Evolutionary conservation across 1,140 invertebrate species (phyloP).

Genomic region (Drosophila teissieri): DNA sequence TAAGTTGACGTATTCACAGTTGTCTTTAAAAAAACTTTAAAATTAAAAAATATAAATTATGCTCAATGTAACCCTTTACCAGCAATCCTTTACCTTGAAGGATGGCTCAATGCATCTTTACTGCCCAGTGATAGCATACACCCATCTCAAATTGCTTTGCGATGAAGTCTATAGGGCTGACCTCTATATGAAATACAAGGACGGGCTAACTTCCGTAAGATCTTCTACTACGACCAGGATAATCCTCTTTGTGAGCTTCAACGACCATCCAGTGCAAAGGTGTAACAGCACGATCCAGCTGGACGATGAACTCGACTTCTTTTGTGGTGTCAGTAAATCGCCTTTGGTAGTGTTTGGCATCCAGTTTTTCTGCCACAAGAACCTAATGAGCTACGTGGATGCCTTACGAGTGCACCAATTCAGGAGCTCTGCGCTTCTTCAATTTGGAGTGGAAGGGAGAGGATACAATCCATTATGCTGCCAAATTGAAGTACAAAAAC

Average conservation of each 20-base stretch:
- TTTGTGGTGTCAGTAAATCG: background rate
- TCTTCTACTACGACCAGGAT: background rate
- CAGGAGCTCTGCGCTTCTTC: background rate
- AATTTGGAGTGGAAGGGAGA: background rate
- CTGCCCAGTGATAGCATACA: slow-evolving; percentile 4
- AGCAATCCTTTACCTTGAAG: background rate
- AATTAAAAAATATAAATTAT: too few species aligned
- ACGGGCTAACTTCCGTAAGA: background rate
- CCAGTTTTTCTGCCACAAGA: slow-evolving; percentile 5
- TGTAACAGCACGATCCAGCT: slow-evolving; percentile 6
- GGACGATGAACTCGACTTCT: slow-evolving; percentile 1
- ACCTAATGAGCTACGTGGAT: slow-evolving; percentile 6
- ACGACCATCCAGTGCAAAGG: slow-evolving; percentile 1
- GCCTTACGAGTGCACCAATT: slow-evolving; percentile 5
- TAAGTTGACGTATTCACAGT: background rate
- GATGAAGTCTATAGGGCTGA: slow-evolving; percentile 7
- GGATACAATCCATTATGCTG: background rate
- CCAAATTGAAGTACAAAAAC: too few species aligned
- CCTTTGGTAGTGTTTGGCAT: background rate
- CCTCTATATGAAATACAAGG: slow-evolving; percentile 12
- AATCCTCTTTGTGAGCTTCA: slow-evolving; percentile 2
- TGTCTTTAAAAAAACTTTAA: slow-evolving; percentile 9
- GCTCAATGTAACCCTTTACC: background rate
- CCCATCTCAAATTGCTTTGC: slow-evolving; percentile 5
- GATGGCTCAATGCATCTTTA: background rate